These are phyloP conservation scores for Trachelus tabidus DNA, from an alignment of 2,888 invertebrate species.

Conservation along the genomic window DNA sequence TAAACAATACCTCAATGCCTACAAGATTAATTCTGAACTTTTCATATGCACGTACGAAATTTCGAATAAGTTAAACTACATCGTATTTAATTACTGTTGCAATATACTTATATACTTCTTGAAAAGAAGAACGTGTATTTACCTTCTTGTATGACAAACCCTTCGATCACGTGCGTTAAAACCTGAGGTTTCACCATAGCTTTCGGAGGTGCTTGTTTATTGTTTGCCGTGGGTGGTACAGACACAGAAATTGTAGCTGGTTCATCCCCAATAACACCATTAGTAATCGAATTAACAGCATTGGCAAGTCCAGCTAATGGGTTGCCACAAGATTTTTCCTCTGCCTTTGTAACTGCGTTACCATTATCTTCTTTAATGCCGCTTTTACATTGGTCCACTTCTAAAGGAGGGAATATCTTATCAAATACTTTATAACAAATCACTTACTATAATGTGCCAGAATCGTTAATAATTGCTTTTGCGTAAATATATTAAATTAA, in stretches of 20 bases:
- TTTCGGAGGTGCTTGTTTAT: constrained; percentile 74
- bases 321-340: constrained; percentile 62
- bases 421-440: neutral
- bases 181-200: constrained; percentile 97
- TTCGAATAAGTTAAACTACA: neutral
- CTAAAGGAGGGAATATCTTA: constrained; percentile 24
- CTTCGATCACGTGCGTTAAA: constrained; percentile 95
- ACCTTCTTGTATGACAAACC: constrained; percentile 95
- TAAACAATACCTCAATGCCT: neutral
- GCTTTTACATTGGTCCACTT: constrained; percentile 44
- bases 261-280: constrained; percentile 52
- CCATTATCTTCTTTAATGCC: constrained; percentile 52
- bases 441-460: neutral
- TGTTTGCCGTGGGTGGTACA: constrained; percentile 50
- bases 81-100: neutral
- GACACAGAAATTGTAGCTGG: constrained; percentile 36
- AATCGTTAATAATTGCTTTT: neutral
- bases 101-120: neutral
- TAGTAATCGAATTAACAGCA: constrained; percentile 60
- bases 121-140: constrained; percentile 25
- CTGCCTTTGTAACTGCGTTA: constrained; percentile 44
- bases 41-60: neutral
- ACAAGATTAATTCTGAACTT: neutral
- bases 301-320: constrained; percentile 61
- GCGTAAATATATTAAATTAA: neutral